Evolutionary conservation across 2,888 invertebrate genomes (phyloP).

Genomic region (Carpatolechia fugitivella): DNA sequence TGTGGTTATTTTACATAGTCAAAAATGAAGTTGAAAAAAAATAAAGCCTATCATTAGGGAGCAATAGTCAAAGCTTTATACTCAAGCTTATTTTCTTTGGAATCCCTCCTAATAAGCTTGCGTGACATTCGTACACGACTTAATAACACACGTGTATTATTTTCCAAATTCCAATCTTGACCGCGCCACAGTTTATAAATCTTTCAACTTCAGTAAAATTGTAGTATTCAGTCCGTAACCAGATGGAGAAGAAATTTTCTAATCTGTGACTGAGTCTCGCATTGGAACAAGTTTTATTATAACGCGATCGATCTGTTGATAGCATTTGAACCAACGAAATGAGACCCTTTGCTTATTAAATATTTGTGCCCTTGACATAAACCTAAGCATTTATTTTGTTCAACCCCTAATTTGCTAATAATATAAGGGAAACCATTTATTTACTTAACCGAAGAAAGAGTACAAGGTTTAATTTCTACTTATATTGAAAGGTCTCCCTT

Average conservation of each 20-base stretch:
- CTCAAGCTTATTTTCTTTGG: neutral
- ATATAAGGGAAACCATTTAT: neutral
- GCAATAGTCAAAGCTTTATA: neutral
- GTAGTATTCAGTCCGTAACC: neutral
- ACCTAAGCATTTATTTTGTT: neutral
- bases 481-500: neutral
- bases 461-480: neutral
- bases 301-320: slow-evolving; percentile 9
- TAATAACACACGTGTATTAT: slow-evolving; percentile 30
- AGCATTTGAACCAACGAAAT: neutral
- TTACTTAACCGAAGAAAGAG: neutral
- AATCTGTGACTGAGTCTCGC: neutral
- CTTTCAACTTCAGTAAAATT: neutral
- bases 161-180: slow-evolving; percentile 3
- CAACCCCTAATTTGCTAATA: slow-evolving; percentile 5
- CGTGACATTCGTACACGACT: slow-evolving; percentile 46
- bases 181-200: neutral
- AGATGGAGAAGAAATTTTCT: neutral
- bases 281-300: neutral
- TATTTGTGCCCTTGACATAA: slow-evolving; percentile 16
- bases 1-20: too few species aligned
- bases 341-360: slow-evolving; percentile 8
- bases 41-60: neutral
- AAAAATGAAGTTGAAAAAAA: too few species aligned
- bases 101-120: slow-evolving; percentile 11